These are phyloP conservation scores for Orussus abietinus DNA, from an alignment of 1,140 invertebrate genomes.

Conservation along the genomic window DNA sequence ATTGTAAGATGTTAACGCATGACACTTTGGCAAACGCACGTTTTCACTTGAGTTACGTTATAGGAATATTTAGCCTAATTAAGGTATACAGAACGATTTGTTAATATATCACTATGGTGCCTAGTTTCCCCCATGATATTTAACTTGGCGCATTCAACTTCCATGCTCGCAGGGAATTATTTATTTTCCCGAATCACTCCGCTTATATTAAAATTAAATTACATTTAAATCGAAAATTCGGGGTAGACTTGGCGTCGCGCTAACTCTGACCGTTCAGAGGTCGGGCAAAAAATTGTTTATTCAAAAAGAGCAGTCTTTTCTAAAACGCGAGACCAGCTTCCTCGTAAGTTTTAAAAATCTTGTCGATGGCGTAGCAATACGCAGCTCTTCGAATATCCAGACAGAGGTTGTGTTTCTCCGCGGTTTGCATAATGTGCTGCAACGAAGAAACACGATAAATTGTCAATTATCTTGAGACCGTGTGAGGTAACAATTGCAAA, in stretches of 20 bases:
- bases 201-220: background rate
- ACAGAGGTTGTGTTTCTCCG: conserved; percentile 70
- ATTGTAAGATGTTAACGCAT: background rate
- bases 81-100: too few species aligned
- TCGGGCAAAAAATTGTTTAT: background rate
- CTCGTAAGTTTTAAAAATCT: conserved; percentile 77
- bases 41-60: background rate
- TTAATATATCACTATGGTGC: too few species aligned
- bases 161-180: background rate
- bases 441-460: too few species aligned
- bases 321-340: conserved; percentile 70
- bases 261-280: too few species aligned
- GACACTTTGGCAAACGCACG: background rate
- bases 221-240: too few species aligned
- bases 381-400: conserved; percentile 79
- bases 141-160: background rate
- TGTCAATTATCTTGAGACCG: too few species aligned
- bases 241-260: too few species aligned
- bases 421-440: conserved; percentile 70
- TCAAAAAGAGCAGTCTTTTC: background rate
- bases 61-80: background rate
- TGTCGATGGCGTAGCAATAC: conserved; percentile 77
- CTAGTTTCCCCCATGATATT: too few species aligned
- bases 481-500: too few species aligned
- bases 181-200: background rate